phyloP scores from a whole-genome alignment of 2,797 vertebrate genomes.

The Taenioides sp. region DNA sequence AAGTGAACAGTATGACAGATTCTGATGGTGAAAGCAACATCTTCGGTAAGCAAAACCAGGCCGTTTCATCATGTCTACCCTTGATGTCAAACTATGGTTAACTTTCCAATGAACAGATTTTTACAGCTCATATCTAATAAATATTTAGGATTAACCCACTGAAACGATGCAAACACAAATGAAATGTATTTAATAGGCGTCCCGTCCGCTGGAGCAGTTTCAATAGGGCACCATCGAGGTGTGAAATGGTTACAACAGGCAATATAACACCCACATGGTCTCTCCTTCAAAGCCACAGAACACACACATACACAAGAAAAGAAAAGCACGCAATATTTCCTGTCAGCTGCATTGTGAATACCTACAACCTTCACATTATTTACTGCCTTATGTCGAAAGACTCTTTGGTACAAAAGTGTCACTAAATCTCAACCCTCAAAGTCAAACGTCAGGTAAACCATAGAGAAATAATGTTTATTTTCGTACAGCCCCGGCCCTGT shows the following conservation, averaged over 20 bases:
- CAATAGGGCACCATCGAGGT: slow-evolving; percentile 64
- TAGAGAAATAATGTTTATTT: slow-evolving; percentile 85
- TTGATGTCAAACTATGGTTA: slow-evolving; percentile 58
- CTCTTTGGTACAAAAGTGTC: slow-evolving; percentile 77
- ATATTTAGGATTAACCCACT: slow-evolving; percentile 77
- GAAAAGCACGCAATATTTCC: slow-evolving; percentile 70
- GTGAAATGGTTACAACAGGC: slow-evolving; percentile 69
- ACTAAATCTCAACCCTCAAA: slow-evolving; percentile 84
- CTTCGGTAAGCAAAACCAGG: slow-evolving; percentile 60
- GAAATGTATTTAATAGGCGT: slow-evolving; percentile 71
- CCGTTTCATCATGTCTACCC: slow-evolving; percentile 37
- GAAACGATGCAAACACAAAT: slow-evolving; percentile 79
- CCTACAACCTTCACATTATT: slow-evolving; percentile 82
- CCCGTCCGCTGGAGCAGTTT: slow-evolving; percentile 69
- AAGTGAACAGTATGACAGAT: not conserved
- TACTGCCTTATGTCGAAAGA: slow-evolving; percentile 73
- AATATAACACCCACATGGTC: slow-evolving; percentile 64
- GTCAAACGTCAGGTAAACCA: slow-evolving; percentile 82
- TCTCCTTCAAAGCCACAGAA: slow-evolving; percentile 33
- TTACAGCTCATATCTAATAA: slow-evolving; percentile 74
- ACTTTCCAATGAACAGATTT: slow-evolving; percentile 66
- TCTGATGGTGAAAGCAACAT: slow-evolving; percentile 32
- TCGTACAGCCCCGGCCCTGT: slow-evolving; percentile 74
- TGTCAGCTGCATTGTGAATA: slow-evolving; percentile 71
- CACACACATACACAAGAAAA: slow-evolving; percentile 34